Evolutionary conservation across 2,113 vertebrate genomes (phyloP).

Genomic region (Cheilinus undulatus): DNA sequence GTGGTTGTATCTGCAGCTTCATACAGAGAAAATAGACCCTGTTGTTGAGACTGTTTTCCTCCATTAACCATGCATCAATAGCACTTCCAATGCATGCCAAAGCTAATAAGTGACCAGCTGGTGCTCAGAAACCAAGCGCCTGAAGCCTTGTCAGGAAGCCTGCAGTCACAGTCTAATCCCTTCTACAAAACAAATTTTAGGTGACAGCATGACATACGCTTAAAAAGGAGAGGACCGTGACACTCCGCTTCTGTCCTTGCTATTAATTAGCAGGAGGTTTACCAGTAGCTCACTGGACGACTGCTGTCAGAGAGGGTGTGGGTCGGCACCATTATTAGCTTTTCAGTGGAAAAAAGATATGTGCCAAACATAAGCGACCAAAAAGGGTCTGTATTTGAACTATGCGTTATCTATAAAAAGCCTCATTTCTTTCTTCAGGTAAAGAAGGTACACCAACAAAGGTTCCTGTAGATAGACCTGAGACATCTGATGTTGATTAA

Average conservation of each 20-base stretch:
- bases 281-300: constrained; percentile 9
- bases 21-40: constrained; percentile 21
- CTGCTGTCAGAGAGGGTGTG: constrained; percentile 39
- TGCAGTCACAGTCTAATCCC: constrained; percentile 43
- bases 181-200: constrained; percentile 50
- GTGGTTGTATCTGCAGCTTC: constrained; percentile 7
- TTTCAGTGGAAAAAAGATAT: too few relatives aligned
- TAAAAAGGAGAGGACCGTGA: constrained; percentile 38
- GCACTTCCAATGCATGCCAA: constrained; percentile 59
- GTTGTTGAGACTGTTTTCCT: constrained; percentile 51
- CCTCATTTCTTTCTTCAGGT: too few relatives aligned
- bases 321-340: constrained; percentile 28
- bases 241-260: constrained; percentile 34
- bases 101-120: constrained; percentile 73
- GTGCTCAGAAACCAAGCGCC: constrained; percentile 44
- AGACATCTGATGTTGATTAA: too few relatives aligned
- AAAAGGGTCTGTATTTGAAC: too few relatives aligned
- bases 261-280: constrained; percentile 60
- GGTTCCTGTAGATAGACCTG: too few relatives aligned
- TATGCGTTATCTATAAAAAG: too few relatives aligned
- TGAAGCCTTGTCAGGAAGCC: constrained; percentile 59
- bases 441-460: too few relatives aligned
- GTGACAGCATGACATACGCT: constrained; percentile 65
- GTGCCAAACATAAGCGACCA: too few relatives aligned
- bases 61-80: constrained; percentile 64